These are phyloP conservation scores for Ptilorrhoa leucosticta DNA, from an alignment of 2,113 vertebrate genomes.

Conservation along the genomic window DNA sequence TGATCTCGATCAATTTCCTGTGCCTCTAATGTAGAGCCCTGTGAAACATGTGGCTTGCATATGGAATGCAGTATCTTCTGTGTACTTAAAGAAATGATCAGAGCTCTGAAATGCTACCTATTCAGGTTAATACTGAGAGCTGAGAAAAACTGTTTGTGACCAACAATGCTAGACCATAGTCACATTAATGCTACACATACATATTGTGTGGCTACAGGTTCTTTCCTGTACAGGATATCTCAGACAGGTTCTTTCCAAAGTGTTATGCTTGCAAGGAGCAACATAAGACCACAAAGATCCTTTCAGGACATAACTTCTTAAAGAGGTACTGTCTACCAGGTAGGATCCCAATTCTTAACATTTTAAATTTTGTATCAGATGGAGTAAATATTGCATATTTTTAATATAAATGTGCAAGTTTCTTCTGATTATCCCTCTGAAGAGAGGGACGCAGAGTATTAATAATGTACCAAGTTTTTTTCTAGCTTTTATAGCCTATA, in stretches of 20 bases:
- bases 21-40: constrained; percentile 77
- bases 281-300: not conserved
- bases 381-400: constrained; percentile 58
- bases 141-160: constrained; percentile 42
- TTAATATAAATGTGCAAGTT: constrained; percentile 54
- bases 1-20: constrained; percentile 7
- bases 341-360: not conserved
- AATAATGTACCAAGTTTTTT: not conserved
- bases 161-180: constrained; percentile 26
- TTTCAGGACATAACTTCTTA: not conserved
- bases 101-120: constrained; percentile 47
- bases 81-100: constrained; percentile 9
- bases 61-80: constrained; percentile 30
- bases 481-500: not conserved
- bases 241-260: not conserved
- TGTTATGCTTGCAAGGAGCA: not conserved
- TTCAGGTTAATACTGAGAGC: constrained; percentile 52
- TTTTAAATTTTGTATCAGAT: not conserved
- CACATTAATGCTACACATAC: not conserved
- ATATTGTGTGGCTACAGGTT: not conserved
- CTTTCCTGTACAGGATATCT: not conserved
- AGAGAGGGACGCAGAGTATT: not conserved
- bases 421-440: constrained; percentile 25
- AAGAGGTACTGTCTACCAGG: not conserved
- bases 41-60: constrained; percentile 62